Conservation (phyloP, 2,888 invertebrate species). For the Epiblema foenella region DNA sequence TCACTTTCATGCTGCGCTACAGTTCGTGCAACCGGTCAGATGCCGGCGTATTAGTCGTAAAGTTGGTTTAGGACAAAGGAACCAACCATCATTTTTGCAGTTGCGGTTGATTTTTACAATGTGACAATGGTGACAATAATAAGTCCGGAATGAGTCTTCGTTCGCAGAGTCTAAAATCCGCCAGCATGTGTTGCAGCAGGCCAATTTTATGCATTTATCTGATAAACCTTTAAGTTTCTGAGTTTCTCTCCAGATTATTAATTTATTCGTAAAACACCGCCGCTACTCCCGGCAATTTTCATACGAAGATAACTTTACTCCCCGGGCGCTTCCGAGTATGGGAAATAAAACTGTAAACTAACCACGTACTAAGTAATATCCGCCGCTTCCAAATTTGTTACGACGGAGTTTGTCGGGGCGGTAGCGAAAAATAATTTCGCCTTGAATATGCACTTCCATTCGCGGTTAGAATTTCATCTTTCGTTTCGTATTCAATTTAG, state of each 20-base stretch:
- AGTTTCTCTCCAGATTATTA: neutral
- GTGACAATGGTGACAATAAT: no score
- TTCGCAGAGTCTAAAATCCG: no score
- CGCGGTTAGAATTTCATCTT: slow-evolving; percentile 43
- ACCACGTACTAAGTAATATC: slow-evolving; percentile 66
- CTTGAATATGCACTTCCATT: slow-evolving; percentile 26
- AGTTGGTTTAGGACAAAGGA: no score
- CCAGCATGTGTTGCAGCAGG: neutral
- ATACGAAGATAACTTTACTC: slow-evolving; percentile 27
- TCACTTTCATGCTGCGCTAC: no score
- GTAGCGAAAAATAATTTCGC: slow-evolving; percentile 37
- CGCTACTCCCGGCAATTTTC: slow-evolving; percentile 21
- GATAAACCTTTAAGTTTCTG: neutral
- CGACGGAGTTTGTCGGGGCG: slow-evolving; percentile 45
- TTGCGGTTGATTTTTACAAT: no score
- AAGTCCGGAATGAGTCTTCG: no score
- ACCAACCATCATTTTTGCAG: no score
- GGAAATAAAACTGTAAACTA: slow-evolving; percentile 62
- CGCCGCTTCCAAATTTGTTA: slow-evolving; percentile 67
- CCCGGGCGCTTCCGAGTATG: slow-evolving; percentile 44
- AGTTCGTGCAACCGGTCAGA: no score
- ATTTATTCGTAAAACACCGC: slow-evolving; percentile 12
- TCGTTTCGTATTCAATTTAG: slow-evolving; percentile 43
- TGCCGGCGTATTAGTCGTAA: no score
- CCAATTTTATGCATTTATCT: neutral